These are phyloP conservation scores for Silvanus unidentatus DNA, from an alignment of 2,888 invertebrate genomes.

Conservation along the genomic window DNA sequence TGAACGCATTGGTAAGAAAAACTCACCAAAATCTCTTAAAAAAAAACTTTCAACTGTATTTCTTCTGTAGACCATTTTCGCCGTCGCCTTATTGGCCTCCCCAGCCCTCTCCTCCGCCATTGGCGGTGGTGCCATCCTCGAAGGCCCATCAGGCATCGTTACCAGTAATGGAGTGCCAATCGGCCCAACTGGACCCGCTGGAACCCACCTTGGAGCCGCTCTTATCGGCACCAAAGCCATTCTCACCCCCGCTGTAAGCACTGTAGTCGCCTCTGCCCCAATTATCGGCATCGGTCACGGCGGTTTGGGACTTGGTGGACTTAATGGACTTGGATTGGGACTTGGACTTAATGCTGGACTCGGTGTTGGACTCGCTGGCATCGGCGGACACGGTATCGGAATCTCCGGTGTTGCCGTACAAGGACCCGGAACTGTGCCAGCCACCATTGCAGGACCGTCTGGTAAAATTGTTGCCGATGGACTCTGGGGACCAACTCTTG, in stretches of 20 bases:
- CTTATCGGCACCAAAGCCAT: background rate
- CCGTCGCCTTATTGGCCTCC: slow-evolving; percentile 16
- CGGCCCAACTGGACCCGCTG: slow-evolving; percentile 19
- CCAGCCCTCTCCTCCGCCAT: slow-evolving; percentile 15
- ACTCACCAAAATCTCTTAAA: background rate
- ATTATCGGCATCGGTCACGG: slow-evolving; percentile 6
- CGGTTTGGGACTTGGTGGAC: slow-evolving; percentile 6
- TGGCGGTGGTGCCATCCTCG: slow-evolving; percentile 16
- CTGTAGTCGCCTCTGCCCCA: slow-evolving; percentile 12
- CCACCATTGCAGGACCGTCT: slow-evolving; percentile 32
- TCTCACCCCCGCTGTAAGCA: too few species aligned
- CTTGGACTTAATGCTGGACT: too few species aligned
- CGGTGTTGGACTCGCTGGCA: slow-evolving; percentile 16
- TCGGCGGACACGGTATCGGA: slow-evolving; percentile 15
- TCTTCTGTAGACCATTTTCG: slow-evolving; percentile 11
- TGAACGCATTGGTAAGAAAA: slow-evolving; percentile 26
- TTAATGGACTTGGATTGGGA: slow-evolving; percentile 8
- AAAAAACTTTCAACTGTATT: background rate
- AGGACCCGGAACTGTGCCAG: slow-evolving; percentile 34
- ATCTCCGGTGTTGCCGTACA: slow-evolving; percentile 27
- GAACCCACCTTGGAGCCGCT: slow-evolving; percentile 12
- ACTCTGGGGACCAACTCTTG: slow-evolving; percentile 37
- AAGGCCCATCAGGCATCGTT: slow-evolving; percentile 20
- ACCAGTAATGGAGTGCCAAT: slow-evolving; percentile 16
- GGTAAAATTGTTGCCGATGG: slow-evolving; percentile 38